Conservation (phyloP, 2,888 invertebrate genomes). For the Plagodis dolabraria region DNA sequence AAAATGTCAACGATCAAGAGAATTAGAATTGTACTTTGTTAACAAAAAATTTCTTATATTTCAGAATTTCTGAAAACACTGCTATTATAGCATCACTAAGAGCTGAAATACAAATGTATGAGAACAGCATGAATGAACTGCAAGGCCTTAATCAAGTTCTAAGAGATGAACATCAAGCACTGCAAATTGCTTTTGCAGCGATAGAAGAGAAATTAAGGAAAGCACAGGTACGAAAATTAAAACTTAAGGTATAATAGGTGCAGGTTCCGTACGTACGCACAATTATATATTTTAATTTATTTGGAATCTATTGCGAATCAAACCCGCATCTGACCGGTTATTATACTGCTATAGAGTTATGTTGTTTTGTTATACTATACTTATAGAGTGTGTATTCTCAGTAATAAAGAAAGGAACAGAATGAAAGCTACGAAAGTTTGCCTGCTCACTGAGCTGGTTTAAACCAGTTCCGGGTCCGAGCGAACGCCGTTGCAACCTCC, state of each 20-base stretch:
- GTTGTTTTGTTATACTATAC: no score
- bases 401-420: no score
- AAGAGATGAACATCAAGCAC: conserved; percentile 96
- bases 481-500: no score
- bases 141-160: conserved; percentile 94
- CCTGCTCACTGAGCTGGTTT: no score
- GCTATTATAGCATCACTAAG: conserved; percentile 87
- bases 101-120: conserved; percentile 90
- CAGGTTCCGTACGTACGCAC: background rate
- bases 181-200: conserved; percentile 95
- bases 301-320: no score
- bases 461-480: no score
- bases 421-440: no score
- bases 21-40: no score
- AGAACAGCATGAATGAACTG: conserved; percentile 89
- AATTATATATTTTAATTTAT: no score
- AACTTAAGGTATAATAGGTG: background rate
- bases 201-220: conserved; percentile 95
- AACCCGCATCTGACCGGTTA: no score
- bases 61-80: conserved; percentile 88
- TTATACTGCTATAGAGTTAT: no score
- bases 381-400: no score
- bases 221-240: conserved; percentile 86
- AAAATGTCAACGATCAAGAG: background rate
- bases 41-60: conserved; percentile 9